A percentile compares a stretch with the other conserved stretches of the same genome.
Conservation (phyloP, 2,113 vertebrate species). For the Toxotes jaculatrix region DNA sequence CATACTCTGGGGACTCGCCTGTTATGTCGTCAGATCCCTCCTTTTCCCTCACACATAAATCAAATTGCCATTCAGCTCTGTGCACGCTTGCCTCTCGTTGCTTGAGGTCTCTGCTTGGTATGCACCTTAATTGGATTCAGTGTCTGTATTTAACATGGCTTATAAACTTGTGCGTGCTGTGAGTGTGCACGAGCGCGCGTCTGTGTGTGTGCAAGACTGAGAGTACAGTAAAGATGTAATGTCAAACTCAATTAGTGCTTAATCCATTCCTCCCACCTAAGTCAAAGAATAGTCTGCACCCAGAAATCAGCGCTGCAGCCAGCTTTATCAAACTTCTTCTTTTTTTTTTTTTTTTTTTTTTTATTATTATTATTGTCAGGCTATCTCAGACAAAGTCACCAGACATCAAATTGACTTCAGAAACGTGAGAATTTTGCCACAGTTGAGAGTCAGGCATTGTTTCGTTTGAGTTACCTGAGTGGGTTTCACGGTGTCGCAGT, state of each 20-base stretch:
- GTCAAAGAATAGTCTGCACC: constrained; percentile 1
- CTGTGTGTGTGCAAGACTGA: neutral
- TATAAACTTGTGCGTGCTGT: constrained; percentile 15
- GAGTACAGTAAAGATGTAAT: constrained; percentile 41
- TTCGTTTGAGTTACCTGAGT: constrained; percentile 55
- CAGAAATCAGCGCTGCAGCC: neutral
- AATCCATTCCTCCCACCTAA: constrained; percentile 47
- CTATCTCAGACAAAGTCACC: constrained; percentile 35
- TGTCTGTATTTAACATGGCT: constrained; percentile 62
- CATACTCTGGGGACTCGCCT: constrained; percentile 54
- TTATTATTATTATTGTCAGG: neutral
- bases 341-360: too few relatives aligned
- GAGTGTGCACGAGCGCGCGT: too few relatives aligned
- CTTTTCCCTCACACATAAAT: constrained; percentile 72
- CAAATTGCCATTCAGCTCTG: constrained; percentile 63
- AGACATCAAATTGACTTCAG: constrained; percentile 41
- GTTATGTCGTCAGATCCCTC: constrained; percentile 63
- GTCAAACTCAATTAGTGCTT: constrained; percentile 45
- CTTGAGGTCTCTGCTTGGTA: constrained; percentile 49
- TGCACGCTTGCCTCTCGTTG: constrained; percentile 34
- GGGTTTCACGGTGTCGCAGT: constrained; percentile 45
- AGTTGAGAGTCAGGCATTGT: constrained; percentile 39
- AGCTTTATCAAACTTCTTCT: too few relatives aligned
- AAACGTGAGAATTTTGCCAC: constrained; percentile 23
- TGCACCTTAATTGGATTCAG: constrained; percentile 77